Percentiles rank a stretch among this genome's conserved stretches.
Conservation (phyloP, 2,797 vertebrate species). For the Champsocephalus esox region DNA sequence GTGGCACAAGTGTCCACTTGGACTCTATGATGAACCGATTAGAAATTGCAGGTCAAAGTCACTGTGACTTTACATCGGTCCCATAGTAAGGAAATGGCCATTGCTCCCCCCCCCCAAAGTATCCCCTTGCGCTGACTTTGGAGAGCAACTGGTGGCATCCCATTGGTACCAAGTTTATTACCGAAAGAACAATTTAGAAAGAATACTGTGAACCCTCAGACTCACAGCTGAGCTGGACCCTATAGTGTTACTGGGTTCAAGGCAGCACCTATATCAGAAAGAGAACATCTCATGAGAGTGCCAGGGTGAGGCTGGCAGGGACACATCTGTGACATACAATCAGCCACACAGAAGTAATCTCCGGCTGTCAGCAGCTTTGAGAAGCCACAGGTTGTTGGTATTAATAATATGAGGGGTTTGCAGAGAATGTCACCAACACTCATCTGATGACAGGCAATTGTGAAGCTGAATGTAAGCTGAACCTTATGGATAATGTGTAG, state of each 20-base stretch:
- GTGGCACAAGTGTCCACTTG: too few relatives aligned
- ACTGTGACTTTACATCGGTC: too few relatives aligned
- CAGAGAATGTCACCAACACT: constrained; percentile 4
- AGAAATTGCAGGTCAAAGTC: too few relatives aligned
- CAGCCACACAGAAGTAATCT: neutral
- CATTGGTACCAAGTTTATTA: too few relatives aligned
- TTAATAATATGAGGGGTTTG: neutral
- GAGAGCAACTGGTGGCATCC: too few relatives aligned
- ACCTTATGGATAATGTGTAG: neutral
- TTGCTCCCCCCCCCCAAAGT: too few relatives aligned
- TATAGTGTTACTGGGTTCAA: constrained; percentile 5
- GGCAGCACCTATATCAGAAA: neutral
- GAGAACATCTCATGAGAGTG: constrained; percentile 26
- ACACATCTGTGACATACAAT: constrained; percentile 19
- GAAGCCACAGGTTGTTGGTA: constrained; percentile 15
- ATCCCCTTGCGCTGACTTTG: too few relatives aligned
- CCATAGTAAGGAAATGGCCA: too few relatives aligned
- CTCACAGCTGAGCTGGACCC: neutral
- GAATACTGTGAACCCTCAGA: neutral
- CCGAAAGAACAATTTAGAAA: too few relatives aligned
- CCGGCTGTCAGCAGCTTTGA: constrained; percentile 20
- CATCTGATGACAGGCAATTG: constrained; percentile 13
- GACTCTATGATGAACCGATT: too few relatives aligned
- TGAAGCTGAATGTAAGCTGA: constrained; percentile 1
- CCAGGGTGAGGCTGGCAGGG: neutral